Conservation (phyloP, 1,140 invertebrate species). For the Listronotus oregonensis region DNA sequence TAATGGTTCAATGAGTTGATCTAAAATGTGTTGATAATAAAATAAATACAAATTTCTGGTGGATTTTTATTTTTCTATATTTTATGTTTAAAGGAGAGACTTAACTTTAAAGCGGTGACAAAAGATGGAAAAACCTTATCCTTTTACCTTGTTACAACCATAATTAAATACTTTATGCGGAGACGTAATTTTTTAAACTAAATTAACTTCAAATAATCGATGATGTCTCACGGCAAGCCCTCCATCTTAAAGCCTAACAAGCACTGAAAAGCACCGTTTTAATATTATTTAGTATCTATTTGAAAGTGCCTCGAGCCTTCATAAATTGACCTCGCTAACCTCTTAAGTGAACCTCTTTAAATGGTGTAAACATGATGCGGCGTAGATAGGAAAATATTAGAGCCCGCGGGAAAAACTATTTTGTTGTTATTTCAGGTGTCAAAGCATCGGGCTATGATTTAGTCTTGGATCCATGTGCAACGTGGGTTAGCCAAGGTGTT, state of each 20-base stretch:
- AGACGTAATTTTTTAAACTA: no score
- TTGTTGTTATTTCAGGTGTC: neutral
- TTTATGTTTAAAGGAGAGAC: no score
- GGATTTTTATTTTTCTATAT: no score
- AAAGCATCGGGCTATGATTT: neutral
- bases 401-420: no score
- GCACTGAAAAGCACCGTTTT: slow-evolving; percentile 15
- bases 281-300: slow-evolving; percentile 29
- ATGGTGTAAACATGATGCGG: slow-evolving; percentile 15
- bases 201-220: neutral
- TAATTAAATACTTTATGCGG: no score
- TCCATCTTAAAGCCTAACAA: slow-evolving; percentile 13
- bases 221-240: neutral
- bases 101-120: no score
- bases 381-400: neutral
- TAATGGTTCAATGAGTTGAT: no score
- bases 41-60: no score
- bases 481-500: neutral
- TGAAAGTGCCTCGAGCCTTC: slow-evolving; percentile 10
- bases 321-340: slow-evolving; percentile 21
- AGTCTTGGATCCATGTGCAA: neutral
- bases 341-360: slow-evolving; percentile 20
- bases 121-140: no score
- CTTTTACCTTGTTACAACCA: no score
- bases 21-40: no score